A percentile compares a stretch with the other conserved stretches of the same genome.
Evolutionary conservation across 2,113 vertebrate genomes (phyloP).

Genomic region (Lagopus leucura): DNA sequence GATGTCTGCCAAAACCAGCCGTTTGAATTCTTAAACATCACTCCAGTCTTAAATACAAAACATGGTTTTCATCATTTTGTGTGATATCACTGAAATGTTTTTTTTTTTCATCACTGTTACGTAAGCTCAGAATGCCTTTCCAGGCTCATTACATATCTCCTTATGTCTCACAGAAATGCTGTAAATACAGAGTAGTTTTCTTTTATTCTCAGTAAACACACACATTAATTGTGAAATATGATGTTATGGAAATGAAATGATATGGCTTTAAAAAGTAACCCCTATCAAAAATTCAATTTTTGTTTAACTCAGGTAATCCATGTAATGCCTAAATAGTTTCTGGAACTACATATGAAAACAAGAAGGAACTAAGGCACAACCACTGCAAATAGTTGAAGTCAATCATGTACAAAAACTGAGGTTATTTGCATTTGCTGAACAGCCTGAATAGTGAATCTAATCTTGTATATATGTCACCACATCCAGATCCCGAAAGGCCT

Average conservation of each 20-base stretch:
- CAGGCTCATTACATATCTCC: background rate
- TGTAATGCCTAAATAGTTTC: slow-evolving; percentile 9
- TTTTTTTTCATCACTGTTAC: slow-evolving; percentile 14
- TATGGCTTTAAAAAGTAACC: background rate
- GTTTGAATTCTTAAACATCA: slow-evolving; percentile 72
- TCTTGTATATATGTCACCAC: background rate
- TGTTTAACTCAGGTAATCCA: background rate
- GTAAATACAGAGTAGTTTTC: background rate
- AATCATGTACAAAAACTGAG: background rate
- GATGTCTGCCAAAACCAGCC: slow-evolving; percentile 79
- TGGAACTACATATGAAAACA: background rate
- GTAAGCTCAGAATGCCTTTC: slow-evolving; percentile 12
- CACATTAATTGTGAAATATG: background rate
- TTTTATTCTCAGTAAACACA: background rate
- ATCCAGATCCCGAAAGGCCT: background rate
- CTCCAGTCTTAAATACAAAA: slow-evolving; percentile 69
- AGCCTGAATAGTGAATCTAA: background rate
- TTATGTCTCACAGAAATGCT: background rate
- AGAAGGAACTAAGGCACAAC: background rate
- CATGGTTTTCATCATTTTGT: slow-evolving; percentile 62
- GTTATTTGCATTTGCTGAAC: background rate
- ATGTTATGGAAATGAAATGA: background rate
- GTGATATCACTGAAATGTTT: slow-evolving; percentile 57
- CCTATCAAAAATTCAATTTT: slow-evolving; percentile 10
- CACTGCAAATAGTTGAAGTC: background rate